Evolutionary conservation across 2,888 invertebrate species (phyloP).

Genomic region (Bibio marci): DNA sequence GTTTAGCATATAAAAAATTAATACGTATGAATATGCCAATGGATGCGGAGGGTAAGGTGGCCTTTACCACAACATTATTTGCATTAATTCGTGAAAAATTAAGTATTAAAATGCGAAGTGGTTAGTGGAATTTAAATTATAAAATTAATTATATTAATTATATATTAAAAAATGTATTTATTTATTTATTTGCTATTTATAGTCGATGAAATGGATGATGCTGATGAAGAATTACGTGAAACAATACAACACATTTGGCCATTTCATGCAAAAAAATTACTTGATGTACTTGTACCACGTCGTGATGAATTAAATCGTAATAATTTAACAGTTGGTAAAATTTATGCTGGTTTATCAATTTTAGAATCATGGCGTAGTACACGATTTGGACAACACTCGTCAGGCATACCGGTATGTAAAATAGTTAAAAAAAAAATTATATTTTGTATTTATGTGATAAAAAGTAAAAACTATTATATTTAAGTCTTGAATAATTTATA

Average conservation of each 20-base stretch:
- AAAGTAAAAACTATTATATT: too few species aligned
- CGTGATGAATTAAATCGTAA: constrained; percentile 67
- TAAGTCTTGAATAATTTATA: too few species aligned
- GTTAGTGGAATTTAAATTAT: constrained; percentile 34
- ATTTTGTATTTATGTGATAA: too few species aligned
- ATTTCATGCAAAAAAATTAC: constrained; percentile 91
- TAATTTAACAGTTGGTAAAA: constrained; percentile 95
- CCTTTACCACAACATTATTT: constrained; percentile 97
- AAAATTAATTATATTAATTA: constrained; percentile 5
- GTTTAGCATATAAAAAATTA: constrained; percentile 96
- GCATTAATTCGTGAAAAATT: constrained; percentile 97
- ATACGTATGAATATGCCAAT: constrained; percentile 99
- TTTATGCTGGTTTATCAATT: constrained; percentile 91
- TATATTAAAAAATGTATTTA: background rate
- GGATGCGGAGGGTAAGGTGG: constrained; percentile 88
- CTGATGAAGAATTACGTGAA: constrained; percentile 87
- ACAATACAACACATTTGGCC: constrained; percentile 97
- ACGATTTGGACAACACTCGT: constrained; percentile 69
- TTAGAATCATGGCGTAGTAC: constrained; percentile 93
- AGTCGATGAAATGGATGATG: constrained; percentile 99
- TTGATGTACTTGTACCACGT: constrained; percentile 86
- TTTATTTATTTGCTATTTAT: constrained; percentile 2
- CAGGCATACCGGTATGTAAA: constrained; percentile 71
- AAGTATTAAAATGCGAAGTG: constrained; percentile 94
- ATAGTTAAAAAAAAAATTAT: too few species aligned